Base-by-base conservation (phyloP, 2,113 vertebrate species). In the Oreochromis spilurus region DNA sequence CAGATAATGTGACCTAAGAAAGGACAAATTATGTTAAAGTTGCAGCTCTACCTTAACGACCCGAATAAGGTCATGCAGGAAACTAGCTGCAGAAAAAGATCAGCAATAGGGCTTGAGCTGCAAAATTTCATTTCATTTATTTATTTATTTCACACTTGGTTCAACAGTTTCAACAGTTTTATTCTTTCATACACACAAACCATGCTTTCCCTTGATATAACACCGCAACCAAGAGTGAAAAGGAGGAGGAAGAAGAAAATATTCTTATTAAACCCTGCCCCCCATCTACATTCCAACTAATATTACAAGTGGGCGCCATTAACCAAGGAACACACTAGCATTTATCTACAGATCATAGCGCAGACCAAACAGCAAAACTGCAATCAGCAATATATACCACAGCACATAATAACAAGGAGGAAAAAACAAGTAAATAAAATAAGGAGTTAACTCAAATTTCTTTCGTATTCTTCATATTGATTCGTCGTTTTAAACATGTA, bases 1-100 rank as follows among this genome's bases (percentile, higher is more conserved):
- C 62, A 87, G 84, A 84, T 92, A 91, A 87, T 70, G 80, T 31
- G 24, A 67, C 89, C 87, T 84, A 83, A 82, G 86, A 43, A 31
- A 81, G 87, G 81, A 84, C 65, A 70, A 40, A 82, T 82, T 57
- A 34, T 11, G 85, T 67, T 29, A 86, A 84, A 50, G 24, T 29
- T 77, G 70, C 26, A 77, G 24, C 5, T 75, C 2, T 2, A 75
- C 40, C 3, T 5, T 2, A 75, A 10, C 10, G 67, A 48, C 14
- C 40, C 4, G 4, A 7, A 48, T 29, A 48, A 29, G 67, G 24
- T 48, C 40, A 29, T 29, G 14, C 24, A 50, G 24, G 43, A 77
- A 77, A 14, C 24, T 31, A 75, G 14, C 21, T 75, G 13, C 14
- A 29, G 43, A 19, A 75, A 50, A 19, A 48, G 9, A 50, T 75